A percentile compares a stretch with the other conserved stretches of the same genome.
phyloP scores from a whole-genome alignment of 2,888 invertebrate species.

The Lamproptera curius region DNA sequence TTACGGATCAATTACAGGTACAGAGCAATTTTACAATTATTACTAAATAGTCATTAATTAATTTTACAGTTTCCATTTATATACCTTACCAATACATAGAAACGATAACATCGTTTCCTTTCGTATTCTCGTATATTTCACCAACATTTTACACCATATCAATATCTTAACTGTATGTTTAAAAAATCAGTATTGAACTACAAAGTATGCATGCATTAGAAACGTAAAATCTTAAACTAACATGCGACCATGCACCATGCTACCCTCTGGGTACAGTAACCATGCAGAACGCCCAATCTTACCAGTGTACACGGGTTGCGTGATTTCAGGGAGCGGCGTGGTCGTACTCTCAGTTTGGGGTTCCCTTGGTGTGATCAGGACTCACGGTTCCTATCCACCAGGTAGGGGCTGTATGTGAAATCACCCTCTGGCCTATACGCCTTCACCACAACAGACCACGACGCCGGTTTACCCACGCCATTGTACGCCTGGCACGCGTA shows the following conservation, averaged over 20 bases:
- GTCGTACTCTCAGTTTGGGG: constrained; percentile 29
- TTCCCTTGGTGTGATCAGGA: constrained; percentile 27
- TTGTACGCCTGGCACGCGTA: constrained; percentile 96
- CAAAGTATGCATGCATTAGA: too few species aligned
- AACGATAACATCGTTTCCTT: too few species aligned
- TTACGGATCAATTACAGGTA: too few species aligned
- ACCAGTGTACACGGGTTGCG: constrained; percentile 52
- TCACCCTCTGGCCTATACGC: constrained; percentile 83
- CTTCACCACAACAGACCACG: constrained; percentile 85
- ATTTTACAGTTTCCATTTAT: too few species aligned
- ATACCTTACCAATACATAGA: too few species aligned
- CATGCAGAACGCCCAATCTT: constrained; percentile 34
- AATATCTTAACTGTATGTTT: too few species aligned
- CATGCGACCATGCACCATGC: constrained; percentile 26
- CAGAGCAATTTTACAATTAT: too few species aligned
- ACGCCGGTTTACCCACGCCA: constrained; percentile 85
- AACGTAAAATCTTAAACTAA: too few species aligned
- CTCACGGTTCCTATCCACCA: constrained; percentile 34
- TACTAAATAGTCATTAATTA: too few species aligned
- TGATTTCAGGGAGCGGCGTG: constrained; percentile 31
- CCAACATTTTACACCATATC: too few species aligned
- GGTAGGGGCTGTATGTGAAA: constrained; percentile 36
- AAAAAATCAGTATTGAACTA: too few species aligned
- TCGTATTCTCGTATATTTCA: too few species aligned
- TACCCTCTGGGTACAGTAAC: constrained; percentile 5